Percentiles rank a stretch among this genome's conserved stretches.
Conservation (phyloP, 2,888 invertebrate species). For the Pachymerium ferrugineum region DNA sequence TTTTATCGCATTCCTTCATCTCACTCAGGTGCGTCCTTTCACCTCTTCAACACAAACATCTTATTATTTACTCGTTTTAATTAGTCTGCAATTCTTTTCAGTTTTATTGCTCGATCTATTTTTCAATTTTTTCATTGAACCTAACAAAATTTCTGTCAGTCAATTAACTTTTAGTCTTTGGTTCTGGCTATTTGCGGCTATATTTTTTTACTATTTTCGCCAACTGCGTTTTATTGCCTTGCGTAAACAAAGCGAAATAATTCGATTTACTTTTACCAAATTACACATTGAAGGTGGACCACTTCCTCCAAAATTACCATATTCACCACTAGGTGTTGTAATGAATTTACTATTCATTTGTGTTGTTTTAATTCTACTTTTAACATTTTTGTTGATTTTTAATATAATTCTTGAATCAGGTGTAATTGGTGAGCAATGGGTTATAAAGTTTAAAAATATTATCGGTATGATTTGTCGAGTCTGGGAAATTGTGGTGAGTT, state of each 20-base stretch:
- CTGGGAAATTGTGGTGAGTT: neutral
- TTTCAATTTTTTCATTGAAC: neutral
- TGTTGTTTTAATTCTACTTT: neutral
- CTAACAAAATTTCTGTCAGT: neutral
- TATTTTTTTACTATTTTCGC: conserved; percentile 59
- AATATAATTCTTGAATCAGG: neutral
- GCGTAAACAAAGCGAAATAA: conserved; percentile 44
- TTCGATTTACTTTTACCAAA: conserved; percentile 40
- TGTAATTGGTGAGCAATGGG: neutral
- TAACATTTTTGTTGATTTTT: neutral
- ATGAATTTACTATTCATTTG: neutral
- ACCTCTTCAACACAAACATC: neutral
- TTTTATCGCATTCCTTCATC: neutral
- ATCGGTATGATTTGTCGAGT: neutral
- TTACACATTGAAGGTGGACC: conserved; percentile 42
- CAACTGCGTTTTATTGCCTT: conserved; percentile 43
- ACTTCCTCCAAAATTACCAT: conserved; percentile 43
- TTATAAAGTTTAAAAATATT: neutral
- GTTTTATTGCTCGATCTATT: neutral
- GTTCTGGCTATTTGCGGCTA: conserved; percentile 73
- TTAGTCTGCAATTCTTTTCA: neutral
- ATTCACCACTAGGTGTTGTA: conserved; percentile 33
- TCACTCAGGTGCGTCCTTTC: neutral
- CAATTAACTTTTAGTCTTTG: conserved; percentile 54
- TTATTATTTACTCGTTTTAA: neutral